Evolutionary conservation across 2,113 vertebrate species (phyloP), one percentile per base, ranked within the genome.

Genomic region (Trichomycterus rosablanca): DNA sequence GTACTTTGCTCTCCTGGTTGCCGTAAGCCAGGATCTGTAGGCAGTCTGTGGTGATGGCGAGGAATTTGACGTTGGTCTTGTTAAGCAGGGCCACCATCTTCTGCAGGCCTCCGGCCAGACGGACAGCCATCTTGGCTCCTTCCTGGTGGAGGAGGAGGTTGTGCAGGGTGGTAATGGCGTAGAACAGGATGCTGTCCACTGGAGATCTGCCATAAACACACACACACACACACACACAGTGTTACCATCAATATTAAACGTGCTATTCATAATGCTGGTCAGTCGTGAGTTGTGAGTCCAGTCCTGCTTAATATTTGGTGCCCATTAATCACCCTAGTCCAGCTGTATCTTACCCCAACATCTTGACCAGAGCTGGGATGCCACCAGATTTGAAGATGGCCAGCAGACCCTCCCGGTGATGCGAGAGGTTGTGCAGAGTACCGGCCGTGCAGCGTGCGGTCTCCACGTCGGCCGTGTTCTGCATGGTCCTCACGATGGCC

Each of bases 361-460:
- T 98, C 77, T 98, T 98, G 73, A 99, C 96, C 32, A 99, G 79
- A 56, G 95, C 96, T 57, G 95, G 95, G 65, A 99, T 98, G 76
- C 96, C 96, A 59, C 94, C 96, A 1, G 95, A 98, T 77, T 98
- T 98, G 77, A 99, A 99, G 81, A 99, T 99, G 15, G 96, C 95
- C 65, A 99, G 65, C 65, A 99, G 84, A 46, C 96, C 96, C 77
- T 99, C 95, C 9, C 96, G 91, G 57, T 99, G 96, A 77, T 98
- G 96, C 4, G 96, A 99, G 7, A 99, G 90, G 57, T 99, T 98
- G 83, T 99, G 96, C 67, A 99, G 80, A 2, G 96, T 98, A 1
- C 96, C 96, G 7, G 95, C 94, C 14, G 96, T 97, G 68, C 96
- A 99, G 28, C 96, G 93, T 4, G 96, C 95, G 0, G 96, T 99